Evolutionary conservation across 2,113 vertebrate species (phyloP), one percentile per base, ranked within the genome.

Genomic region (Neomonachus schauinslandi): DNA sequence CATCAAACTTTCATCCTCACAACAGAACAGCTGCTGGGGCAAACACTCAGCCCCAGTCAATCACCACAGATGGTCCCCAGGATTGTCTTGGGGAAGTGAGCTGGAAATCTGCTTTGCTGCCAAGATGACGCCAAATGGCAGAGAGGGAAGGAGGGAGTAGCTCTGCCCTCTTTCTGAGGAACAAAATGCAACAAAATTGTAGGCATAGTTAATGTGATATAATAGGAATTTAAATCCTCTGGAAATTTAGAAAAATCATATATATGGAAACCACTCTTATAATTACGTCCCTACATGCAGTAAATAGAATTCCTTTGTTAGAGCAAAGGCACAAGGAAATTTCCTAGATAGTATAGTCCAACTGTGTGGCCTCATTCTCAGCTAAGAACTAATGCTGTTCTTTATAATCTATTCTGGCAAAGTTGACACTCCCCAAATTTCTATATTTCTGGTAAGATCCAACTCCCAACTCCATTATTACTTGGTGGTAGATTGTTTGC

Each of bases 1-100:
- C 84, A 93, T 96, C 94, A 94, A 26, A 74, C 96, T 97, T 96
- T 95, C 81, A 98, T 95, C 91, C 88, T 81, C 84, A 31, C 94
- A 79, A 91, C 88, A 93, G 59, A 97, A 86, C 49, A 91, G 76
- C 69, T 95, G 57, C 93, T 76, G 84, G 42, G 57, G 76, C 87
- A 92, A 95, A 97, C 51, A 74, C 36, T 80, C 86, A 42, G 80
- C 51, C 65, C 33, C 71, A 74, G 67, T 92, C 96, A 89, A 57
- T 94, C 95, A 84, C 16, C 0, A 4, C 51, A 63, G 46, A 74
- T 1, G 3, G 63, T 28, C 24, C 16, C 4, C 57, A 33, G 0
- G 1, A 46, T 39, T 63, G 46, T 67, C 69, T 84, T 65, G 69
- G 82, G 51, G 76, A 88, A 95, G 67, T 5, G 84, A 97, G 22